Evolutionary conservation across 2,888 invertebrate species (phyloP).

Genomic region (Erebia ligea): DNA sequence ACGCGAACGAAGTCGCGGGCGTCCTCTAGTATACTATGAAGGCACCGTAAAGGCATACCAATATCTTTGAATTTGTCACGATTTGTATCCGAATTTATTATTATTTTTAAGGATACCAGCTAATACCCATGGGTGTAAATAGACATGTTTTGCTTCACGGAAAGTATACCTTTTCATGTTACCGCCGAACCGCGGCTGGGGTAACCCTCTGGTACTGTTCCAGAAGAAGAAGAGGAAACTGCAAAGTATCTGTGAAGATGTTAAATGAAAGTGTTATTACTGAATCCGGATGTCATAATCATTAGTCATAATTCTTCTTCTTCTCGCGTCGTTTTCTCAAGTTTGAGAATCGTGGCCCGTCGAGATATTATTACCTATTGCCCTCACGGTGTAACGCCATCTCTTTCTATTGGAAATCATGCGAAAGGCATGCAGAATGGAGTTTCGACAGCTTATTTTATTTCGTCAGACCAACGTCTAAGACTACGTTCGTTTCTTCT

Average conservation of each 20-base stretch:
- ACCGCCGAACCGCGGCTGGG: conserved; percentile 21
- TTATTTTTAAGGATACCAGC: conserved; percentile 31
- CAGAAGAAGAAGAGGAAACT: conserved; percentile 33
- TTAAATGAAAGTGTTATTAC: conserved; percentile 7
- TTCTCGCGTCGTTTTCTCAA: no score
- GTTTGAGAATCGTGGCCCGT: no score
- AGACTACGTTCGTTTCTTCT: no score
- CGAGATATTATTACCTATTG: no score
- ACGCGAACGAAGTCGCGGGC: no score
- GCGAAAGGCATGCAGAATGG: no score
- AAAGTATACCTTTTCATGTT: conserved; percentile 27
- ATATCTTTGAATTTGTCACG: background rate
- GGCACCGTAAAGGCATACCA: no score
- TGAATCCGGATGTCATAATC: conserved; percentile 45
- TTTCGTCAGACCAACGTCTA: no score
- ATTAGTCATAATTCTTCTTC: conserved; percentile 17
- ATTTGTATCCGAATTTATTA: background rate
- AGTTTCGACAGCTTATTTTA: no score
- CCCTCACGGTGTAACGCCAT: no score
- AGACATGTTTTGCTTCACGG: conserved; percentile 25
- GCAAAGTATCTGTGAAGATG: conserved; percentile 32
- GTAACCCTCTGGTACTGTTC: conserved; percentile 39
- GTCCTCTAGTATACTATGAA: no score
- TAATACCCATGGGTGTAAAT: conserved; percentile 30
- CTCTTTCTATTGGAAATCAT: no score